Conservation (phyloP, 2,797 vertebrate genomes). For the Erpetoichthys calabaricus region DNA sequence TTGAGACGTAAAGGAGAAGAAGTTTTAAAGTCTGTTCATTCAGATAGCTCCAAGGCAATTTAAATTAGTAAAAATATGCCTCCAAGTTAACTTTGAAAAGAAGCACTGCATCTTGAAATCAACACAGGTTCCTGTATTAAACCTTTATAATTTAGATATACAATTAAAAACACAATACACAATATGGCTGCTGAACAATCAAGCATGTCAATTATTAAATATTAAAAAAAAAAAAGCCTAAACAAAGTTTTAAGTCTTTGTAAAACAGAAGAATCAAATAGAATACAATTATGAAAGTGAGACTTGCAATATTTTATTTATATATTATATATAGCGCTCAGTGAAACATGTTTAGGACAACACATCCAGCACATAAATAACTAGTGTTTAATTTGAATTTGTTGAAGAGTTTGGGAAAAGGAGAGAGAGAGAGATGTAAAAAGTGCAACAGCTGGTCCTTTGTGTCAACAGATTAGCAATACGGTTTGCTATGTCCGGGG, state of each 20-base stretch:
- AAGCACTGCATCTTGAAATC: conserved; percentile 23
- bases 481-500: no score
- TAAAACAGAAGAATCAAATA: conserved; percentile 55
- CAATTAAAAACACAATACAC: conserved; percentile 8
- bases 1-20: no score
- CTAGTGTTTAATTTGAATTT: conserved; percentile 57
- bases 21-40: no score
- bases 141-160: conserved; percentile 6
- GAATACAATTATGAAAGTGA: conserved; percentile 40
- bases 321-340: conserved; percentile 47
- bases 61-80: background rate
- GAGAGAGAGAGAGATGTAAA: conserved; percentile 8
- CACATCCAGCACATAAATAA: conserved; percentile 66
- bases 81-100: conserved; percentile 18
- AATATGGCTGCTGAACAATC: conserved; percentile 28
- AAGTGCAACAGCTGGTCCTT: no score
- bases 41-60: background rate
- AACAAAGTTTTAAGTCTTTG: conserved; percentile 55
- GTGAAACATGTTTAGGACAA: conserved; percentile 65
- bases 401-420: conserved; percentile 30
- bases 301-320: conserved; percentile 29
- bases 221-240: conserved; percentile 30
- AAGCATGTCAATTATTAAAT: conserved; percentile 17
- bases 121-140: conserved; percentile 17
- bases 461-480: no score